A percentile compares a stretch with the other conserved stretches of the same genome.
phyloP scores from a whole-genome alignment of 2,888 invertebrate genomes.

The Cosmorhoe ocellata region DNA sequence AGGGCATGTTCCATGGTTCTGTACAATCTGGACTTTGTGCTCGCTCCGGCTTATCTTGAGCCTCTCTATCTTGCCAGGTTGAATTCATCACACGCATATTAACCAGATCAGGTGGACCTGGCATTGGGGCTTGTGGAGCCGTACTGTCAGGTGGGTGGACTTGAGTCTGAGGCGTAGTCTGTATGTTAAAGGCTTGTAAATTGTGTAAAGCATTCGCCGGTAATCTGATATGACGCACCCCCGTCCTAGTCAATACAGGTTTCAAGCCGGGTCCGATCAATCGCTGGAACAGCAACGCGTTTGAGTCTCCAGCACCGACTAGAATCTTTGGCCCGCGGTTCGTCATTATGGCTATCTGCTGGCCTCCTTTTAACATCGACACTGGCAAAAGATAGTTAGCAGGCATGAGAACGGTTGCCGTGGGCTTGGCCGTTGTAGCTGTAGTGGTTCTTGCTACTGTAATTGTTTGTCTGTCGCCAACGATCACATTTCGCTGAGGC shows the following conservation, averaged over 20 bases:
- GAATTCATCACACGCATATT: constrained; percentile 65
- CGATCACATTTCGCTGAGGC: constrained; percentile 82
- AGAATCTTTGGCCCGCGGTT: constrained; percentile 84
- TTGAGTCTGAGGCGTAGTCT: constrained; percentile 49
- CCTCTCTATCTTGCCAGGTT: constrained; percentile 65
- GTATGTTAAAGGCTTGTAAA: constrained; percentile 66
- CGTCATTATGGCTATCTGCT: constrained; percentile 88
- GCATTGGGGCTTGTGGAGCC: constrained; percentile 56
- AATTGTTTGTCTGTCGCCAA: constrained; percentile 85
- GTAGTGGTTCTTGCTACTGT: constrained; percentile 72
- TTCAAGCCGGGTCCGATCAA: constrained; percentile 85
- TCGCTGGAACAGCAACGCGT: constrained; percentile 85
- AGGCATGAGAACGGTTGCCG: constrained; percentile 86
- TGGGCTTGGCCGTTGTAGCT: constrained; percentile 82
- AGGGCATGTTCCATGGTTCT: constrained; percentile 68
- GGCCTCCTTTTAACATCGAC: constrained; percentile 87
- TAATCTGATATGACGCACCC: constrained; percentile 79
- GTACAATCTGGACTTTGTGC: constrained; percentile 68
- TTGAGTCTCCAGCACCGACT: constrained; percentile 71
- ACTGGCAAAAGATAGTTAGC: constrained; percentile 88
- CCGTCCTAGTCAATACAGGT: constrained; percentile 77
- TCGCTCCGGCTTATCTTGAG: constrained; percentile 60
- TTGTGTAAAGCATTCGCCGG: constrained; percentile 74
- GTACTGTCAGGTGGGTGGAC: constrained; percentile 64
- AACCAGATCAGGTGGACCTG: constrained; percentile 65